Conservation (phyloP, 2,888 invertebrate species). For the Melieria picta region DNA sequence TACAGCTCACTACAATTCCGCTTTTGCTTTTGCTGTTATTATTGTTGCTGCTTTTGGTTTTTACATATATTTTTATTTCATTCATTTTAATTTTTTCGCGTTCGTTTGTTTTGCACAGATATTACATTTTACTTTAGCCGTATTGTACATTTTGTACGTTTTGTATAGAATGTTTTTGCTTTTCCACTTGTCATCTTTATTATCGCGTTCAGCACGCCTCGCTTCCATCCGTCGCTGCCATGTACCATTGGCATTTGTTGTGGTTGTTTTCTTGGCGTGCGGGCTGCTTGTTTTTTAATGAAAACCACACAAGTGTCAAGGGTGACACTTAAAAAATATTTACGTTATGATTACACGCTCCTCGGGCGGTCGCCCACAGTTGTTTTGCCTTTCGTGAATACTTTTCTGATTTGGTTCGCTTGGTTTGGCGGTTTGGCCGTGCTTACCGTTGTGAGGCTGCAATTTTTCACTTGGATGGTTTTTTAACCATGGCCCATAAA, state of each 20-base stretch:
- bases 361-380: no score
- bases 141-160: no score
- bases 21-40: conserved; percentile 18
- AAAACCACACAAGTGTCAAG: conserved; percentile 19
- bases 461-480: no score
- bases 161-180: neutral
- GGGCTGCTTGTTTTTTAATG: neutral
- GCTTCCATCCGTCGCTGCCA: conserved; percentile 2
- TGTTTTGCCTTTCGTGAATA: no score
- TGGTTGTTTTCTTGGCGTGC: neutral
- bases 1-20: conserved; percentile 9
- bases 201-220: conserved; percentile 14
- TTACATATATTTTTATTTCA: neutral
- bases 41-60: conserved; percentile 17
- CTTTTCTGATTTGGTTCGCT: no score
- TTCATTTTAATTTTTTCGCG: no score
- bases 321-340: conserved; percentile 30
- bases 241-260: conserved; percentile 2
- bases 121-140: no score
- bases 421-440: no score
- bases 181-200: conserved; percentile 23
- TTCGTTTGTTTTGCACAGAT: no score
- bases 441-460: no score
- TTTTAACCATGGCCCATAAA: no score
- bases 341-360: conserved; percentile 16